Evolutionary conservation across 2,888 invertebrate species (phyloP), one percentile per base, ranked within the genome.

Genomic region (Colletes collaris): DNA sequence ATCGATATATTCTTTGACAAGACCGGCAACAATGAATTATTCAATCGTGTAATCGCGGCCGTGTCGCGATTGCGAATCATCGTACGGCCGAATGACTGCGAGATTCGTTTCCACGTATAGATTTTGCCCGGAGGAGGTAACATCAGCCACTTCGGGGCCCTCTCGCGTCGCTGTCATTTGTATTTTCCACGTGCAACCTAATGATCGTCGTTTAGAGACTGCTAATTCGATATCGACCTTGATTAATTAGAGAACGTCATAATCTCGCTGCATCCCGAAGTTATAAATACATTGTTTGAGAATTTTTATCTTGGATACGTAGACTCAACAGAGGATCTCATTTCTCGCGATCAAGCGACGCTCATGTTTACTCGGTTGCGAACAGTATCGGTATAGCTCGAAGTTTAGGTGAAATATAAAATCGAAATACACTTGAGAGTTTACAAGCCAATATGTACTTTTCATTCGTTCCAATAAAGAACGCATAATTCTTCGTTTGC

Each of bases 21-120:
- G 87, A 84, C 90, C 90, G 90, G 89, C 88, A 83, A 88, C 89
- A 85, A 92, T 92, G 92, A 91, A 91, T 92, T 91, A 92, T 92
- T 92, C 92, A 92, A 89, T 88, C 86, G 86, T 83, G 88, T 90
- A 91, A 91, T 91, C 90, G 88, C 76, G 86, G 79, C 84, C 90
- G 91, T 91, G 92, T 91, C 87, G 87, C 89, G 91, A 89, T 91
- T 92, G 90, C 88, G 86, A 91, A 92, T 91, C 86, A 82, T 78
- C 77, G 79, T 78, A 77, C 68, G 73, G 70, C 52, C 67, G 79
- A 73, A 73, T 58, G 77, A 68, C 65, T 49, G 52, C 60, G 60
- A 53, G 59, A 49, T 58, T 67, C 72, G 64, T 59, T 77, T 83
- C 79, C 77, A 44, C 75, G 75, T 80, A 82, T 72, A 52, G 64